These are phyloP conservation scores for Smittia sp. DNA, from an alignment of 2,888 invertebrate genomes.

Conservation along the genomic window DNA sequence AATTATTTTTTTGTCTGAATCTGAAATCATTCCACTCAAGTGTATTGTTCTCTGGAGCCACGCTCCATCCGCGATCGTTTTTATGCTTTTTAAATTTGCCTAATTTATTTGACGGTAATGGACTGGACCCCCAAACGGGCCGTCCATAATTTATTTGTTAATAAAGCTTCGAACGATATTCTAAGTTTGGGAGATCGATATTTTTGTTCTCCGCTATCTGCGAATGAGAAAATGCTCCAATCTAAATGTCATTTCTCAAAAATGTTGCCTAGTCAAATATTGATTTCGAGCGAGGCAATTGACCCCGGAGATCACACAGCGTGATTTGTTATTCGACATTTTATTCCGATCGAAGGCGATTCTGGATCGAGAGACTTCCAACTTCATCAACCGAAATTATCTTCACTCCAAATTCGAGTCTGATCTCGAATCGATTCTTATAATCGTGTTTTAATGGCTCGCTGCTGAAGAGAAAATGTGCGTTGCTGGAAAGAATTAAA, in stretches of 20 bases:
- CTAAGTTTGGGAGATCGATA: neutral
- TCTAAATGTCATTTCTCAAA: neutral
- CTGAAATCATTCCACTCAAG: neutral
- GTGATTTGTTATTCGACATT: slow-evolving; percentile 27
- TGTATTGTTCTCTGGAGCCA: neutral
- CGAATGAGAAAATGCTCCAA: neutral
- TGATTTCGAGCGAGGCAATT: slow-evolving; percentile 22
- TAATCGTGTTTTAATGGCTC: neutral
- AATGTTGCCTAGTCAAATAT: neutral
- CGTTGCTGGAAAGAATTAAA: neutral
- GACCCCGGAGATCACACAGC: slow-evolving; percentile 22
- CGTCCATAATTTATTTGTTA: neutral
- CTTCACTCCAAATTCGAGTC: slow-evolving; percentile 8
- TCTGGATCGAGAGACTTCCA: neutral
- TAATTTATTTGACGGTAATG: slow-evolving; percentile 35
- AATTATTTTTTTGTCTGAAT: slow-evolving; percentile 4
- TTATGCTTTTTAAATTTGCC: slow-evolving; percentile 27
- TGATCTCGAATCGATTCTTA: neutral
- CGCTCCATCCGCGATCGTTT: neutral
- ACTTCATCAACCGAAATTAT: slow-evolving; percentile 6
- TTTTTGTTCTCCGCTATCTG: neutral
- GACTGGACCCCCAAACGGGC: neutral
- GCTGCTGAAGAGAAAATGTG: neutral
- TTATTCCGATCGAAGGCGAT: neutral
- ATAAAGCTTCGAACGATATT: neutral